These are phyloP conservation scores for Xyliphius kryptos DNA, from an alignment of 2,113 vertebrate species.

Conservation along the genomic window DNA sequence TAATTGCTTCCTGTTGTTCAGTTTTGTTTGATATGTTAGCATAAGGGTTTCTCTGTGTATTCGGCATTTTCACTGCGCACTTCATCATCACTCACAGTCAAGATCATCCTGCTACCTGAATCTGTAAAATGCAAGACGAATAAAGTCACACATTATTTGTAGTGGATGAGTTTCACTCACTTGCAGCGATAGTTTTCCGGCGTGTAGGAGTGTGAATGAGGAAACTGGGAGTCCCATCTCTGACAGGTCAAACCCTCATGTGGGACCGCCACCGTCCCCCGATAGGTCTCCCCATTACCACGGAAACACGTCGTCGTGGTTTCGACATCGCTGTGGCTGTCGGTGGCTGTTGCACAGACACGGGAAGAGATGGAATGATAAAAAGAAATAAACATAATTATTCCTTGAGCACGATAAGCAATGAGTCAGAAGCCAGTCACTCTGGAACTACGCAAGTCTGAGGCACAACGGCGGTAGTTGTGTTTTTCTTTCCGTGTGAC, in stretches of 20 bases:
- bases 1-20: no score
- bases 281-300: conserved; percentile 80
- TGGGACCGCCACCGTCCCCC: conserved; percentile 70
- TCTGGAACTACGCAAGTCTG: not conserved
- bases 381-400: conserved; percentile 13
- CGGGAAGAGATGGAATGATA: not conserved
- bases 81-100: no score
- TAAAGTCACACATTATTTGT: no score
- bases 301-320: conserved; percentile 70
- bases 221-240: conserved; percentile 87
- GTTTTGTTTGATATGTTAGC: no score
- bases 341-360: conserved; percentile 55
- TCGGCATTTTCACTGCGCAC: no score
- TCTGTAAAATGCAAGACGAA: no score
- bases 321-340: conserved; percentile 46
- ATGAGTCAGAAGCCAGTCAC: conserved; percentile 29
- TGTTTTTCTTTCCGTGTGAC: conserved; percentile 23
- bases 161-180: no score
- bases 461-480: conserved; percentile 12
- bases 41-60: no score
- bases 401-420: conserved; percentile 22
- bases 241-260: conserved; percentile 84
- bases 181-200: conserved; percentile 91
- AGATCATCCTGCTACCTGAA: no score
- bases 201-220: conserved; percentile 84